phyloP scores from a whole-genome alignment of 2,797 vertebrate species.

The Chlorospingus flavigularis region DNA sequence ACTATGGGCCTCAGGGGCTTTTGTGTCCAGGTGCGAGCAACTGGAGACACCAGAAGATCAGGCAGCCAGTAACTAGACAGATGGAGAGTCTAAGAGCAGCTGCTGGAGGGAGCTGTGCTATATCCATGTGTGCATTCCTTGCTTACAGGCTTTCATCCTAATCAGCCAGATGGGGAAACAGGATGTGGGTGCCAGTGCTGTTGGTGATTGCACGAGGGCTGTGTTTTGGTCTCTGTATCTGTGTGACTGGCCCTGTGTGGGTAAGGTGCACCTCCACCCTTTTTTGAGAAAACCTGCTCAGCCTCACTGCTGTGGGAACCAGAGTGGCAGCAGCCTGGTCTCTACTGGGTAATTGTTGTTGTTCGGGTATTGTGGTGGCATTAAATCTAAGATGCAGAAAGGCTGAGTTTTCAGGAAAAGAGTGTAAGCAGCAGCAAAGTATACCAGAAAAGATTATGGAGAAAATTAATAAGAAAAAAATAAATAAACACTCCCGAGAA shows the following conservation, averaged over 20 bases:
- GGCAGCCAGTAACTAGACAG: background rate
- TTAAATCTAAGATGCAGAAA: background rate
- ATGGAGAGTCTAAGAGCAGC: background rate
- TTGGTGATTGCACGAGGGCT: background rate
- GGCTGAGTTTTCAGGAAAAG: background rate
- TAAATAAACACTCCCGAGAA: background rate
- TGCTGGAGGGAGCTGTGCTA: background rate
- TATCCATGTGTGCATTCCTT: background rate
- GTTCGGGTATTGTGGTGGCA: background rate
- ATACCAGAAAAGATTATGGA: background rate
- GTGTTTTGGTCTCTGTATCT: background rate
- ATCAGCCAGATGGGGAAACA: background rate
- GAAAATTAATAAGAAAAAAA: background rate
- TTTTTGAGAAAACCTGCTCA: background rate
- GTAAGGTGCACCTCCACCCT: background rate
- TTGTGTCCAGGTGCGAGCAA: background rate
- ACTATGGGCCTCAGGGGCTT: rapidly evolving
- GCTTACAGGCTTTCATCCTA: background rate
- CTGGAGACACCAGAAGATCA: background rate
- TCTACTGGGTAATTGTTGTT: background rate
- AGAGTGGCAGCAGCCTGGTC: background rate
- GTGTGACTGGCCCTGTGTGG: background rate
- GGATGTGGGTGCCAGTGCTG: background rate
- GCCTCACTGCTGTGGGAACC: background rate
- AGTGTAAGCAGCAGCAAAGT: background rate